Evolutionary conservation across 37 sponge, comb jelly and placozoan genomes (phyloP).

Genomic region (Chondrosia reniformis): DNA sequence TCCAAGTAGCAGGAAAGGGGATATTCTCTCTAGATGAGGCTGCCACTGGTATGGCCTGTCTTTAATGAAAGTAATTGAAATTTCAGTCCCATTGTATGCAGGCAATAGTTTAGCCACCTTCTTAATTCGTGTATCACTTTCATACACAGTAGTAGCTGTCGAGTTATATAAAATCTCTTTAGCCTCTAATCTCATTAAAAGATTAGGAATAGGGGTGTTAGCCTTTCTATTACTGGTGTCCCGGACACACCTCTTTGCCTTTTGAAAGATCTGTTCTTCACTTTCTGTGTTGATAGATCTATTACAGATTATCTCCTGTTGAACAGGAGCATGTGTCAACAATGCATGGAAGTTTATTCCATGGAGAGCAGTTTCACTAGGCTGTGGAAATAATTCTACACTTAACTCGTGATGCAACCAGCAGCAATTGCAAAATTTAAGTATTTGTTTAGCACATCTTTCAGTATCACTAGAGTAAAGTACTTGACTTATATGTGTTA

Average conservation of each 20-base stretch:
- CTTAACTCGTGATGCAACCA: constrained; percentile 17
- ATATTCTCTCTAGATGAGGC: not conserved
- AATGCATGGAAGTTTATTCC: no score
- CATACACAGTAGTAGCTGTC: not conserved
- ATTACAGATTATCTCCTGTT: no score
- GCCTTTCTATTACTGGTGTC: not conserved
- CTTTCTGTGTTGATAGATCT: not conserved
- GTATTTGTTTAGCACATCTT: constrained; percentile 10
- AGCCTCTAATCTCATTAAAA: not conserved
- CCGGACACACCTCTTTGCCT: not conserved
- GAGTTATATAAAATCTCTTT: not conserved
- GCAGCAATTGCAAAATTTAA: constrained; percentile 9
- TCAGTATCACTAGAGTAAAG: constrained; percentile 15
- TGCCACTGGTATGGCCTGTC: not conserved
- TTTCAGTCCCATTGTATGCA: not conserved
- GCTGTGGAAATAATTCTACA: not conserved
- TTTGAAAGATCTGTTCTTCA: not conserved
- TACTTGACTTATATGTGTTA: constrained; percentile 5
- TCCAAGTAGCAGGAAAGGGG: not conserved
- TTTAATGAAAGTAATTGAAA: not conserved
- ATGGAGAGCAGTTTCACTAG: not conserved
- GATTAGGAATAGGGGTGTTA: not conserved
- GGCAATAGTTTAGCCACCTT: not conserved
- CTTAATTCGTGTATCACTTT: not conserved
- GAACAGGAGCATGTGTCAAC: no score